Conservation (phyloP, 2,797 vertebrate species). For the Eurystomus glaucurus region DNA sequence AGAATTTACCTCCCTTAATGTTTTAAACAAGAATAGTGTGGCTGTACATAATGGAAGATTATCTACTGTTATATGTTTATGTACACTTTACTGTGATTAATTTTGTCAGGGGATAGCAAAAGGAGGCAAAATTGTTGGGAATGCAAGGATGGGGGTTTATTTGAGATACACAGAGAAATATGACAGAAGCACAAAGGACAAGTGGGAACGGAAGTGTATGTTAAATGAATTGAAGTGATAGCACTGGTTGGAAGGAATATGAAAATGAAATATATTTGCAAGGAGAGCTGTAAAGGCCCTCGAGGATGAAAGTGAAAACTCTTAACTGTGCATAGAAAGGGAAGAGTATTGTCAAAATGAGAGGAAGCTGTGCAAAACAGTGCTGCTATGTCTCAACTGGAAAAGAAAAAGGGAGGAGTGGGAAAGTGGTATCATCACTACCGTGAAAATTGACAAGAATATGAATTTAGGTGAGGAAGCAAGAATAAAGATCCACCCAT, state of each 20-base stretch:
- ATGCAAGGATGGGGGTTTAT: not conserved
- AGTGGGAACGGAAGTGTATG: not conserved
- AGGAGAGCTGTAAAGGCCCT: not conserved
- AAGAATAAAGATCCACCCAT: not conserved
- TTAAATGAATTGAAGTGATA: not conserved
- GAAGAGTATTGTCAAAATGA: not conserved
- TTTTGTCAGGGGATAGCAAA: not conserved
- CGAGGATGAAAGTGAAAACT: not conserved
- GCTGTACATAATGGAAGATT: not conserved
- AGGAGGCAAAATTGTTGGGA: not conserved
- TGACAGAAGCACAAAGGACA: not conserved
- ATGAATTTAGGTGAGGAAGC: not conserved
- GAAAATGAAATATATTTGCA: not conserved
- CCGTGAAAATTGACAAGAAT: not conserved
- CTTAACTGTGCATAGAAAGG: not conserved
- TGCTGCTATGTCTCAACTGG: not conserved
- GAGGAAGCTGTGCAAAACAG: not conserved
- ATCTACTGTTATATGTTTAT: accelerated
- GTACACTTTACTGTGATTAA: not conserved
- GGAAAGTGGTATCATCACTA: not conserved
- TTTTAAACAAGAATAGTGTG: not conserved
- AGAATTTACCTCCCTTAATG: not conserved
- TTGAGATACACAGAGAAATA: not conserved
- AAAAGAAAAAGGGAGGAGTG: not conserved
- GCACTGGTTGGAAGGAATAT: not conserved